A percentile compares a stretch with the other conserved stretches of the same genome.
Evolutionary conservation across 2,113 vertebrate genomes (phyloP).

Genomic region (Taxidea taxus): DNA sequence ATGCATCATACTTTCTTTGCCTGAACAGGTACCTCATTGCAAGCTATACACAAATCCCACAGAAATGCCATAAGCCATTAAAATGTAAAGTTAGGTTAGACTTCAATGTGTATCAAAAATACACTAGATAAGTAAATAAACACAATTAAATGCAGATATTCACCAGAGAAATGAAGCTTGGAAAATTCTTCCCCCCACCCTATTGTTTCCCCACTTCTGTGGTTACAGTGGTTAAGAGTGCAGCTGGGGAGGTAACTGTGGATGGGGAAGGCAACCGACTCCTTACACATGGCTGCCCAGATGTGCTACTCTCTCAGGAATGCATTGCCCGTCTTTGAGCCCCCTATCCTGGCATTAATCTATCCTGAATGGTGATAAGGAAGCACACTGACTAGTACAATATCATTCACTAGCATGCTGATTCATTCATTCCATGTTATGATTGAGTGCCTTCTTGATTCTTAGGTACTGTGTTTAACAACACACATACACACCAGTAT

Average conservation of each 20-base stretch:
- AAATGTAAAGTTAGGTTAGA: neutral
- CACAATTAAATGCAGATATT: constrained; percentile 32
- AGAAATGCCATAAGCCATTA: neutral
- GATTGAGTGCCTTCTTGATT: neutral
- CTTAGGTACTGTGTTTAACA: neutral
- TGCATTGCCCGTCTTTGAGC: neutral
- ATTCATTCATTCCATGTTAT: neutral
- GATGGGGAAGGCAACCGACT: constrained; percentile 52
- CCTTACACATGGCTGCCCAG: constrained; percentile 48
- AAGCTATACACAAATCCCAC: neutral
- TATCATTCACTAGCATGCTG: neutral
- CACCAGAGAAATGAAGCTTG: constrained; percentile 45
- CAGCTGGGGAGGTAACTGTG: constrained; percentile 67
- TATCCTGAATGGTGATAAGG: neutral
- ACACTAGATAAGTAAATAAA: neutral
- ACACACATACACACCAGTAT: neutral
- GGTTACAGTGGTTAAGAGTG: constrained; percentile 62
- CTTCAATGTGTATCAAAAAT: neutral
- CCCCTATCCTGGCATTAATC: neutral
- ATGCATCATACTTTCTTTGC: neutral
- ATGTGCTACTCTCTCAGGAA: constrained; percentile 35
- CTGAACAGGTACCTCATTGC: neutral
- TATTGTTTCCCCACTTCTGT: constrained; percentile 49
- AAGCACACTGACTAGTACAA: neutral
- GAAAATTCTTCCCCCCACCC: constrained; percentile 13